Percentiles rank a stretch among this genome's conserved stretches.
Evolutionary conservation across 2,797 vertebrate genomes (phyloP).

Genomic region (Miichthys miiuy): DNA sequence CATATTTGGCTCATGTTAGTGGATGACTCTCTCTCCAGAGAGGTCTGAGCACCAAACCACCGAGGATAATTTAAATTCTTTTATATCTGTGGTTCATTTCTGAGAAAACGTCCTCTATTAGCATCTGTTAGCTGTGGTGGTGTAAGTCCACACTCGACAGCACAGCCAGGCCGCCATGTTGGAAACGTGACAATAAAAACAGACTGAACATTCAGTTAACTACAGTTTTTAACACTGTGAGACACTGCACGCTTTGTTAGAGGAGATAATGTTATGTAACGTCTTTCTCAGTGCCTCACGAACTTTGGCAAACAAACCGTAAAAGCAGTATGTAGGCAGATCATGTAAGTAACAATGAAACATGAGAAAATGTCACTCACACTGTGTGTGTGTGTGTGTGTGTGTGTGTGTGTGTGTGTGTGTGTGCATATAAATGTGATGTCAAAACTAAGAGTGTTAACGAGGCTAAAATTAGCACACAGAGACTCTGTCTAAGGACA

Average conservation of each 20-base stretch:
- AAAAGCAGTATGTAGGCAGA: not conserved
- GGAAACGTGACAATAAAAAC: not conserved
- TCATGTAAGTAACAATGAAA: not conserved
- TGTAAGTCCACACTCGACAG: not conserved
- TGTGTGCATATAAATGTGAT: not conserved
- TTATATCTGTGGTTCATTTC: conserved; percentile 11
- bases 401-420: not conserved
- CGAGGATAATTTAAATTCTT: not conserved
- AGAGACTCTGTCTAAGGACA: conserved; percentile 7
- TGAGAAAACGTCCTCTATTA: not conserved
- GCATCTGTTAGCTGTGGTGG: not conserved
- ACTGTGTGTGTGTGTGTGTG: not conserved
- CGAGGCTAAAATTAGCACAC: conserved; percentile 39
- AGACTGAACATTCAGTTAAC: not conserved
- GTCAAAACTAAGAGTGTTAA: conserved; percentile 19
- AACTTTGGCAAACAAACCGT: not conserved
- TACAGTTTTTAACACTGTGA: not conserved
- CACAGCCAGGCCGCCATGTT: not conserved
- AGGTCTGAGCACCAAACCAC: not conserved
- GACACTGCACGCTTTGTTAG: not conserved
- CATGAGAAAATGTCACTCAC: not conserved
- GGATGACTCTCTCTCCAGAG: not conserved
- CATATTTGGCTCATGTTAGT: not conserved
- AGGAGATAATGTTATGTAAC: conserved; percentile 27
- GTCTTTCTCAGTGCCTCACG: not conserved